A percentile compares a stretch with the other conserved stretches of the same genome.
Evolutionary conservation across 2,888 invertebrate species (phyloP).

Genomic region (Polyommatus icarus): DNA sequence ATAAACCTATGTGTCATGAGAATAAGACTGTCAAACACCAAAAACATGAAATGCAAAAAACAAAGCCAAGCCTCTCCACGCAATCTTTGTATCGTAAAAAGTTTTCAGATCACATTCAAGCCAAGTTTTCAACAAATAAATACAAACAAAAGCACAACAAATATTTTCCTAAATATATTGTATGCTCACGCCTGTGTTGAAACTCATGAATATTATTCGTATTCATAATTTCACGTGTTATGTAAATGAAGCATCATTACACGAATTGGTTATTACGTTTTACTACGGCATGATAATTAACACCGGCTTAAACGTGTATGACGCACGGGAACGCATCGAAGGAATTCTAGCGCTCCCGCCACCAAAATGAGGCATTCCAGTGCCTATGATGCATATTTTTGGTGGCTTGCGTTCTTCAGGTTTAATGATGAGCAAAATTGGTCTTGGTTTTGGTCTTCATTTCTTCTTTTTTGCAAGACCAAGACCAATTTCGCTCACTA

Average conservation of each 20-base stretch:
- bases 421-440: no score
- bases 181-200: neutral
- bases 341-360: neutral
- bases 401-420: no score
- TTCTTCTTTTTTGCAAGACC: no score
- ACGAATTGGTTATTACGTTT: slow-evolving; percentile 20
- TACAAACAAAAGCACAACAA: neutral
- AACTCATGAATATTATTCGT: slow-evolving; percentile 19
- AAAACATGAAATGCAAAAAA: no score
- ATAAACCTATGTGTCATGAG: no score
- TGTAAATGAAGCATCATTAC: slow-evolving; percentile 26
- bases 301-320: neutral
- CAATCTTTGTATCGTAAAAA: no score
- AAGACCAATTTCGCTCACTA: no score
- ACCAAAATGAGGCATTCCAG: neutral
- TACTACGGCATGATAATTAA: slow-evolving; percentile 10
- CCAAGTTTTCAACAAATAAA: no score
- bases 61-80: no score
- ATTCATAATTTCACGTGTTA: slow-evolving; percentile 20
- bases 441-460: no score
- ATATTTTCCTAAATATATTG: neutral
- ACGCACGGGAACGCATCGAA: neutral
- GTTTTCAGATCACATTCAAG: no score
- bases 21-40: no score
- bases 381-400: neutral